These are phyloP conservation scores for Agrenia bidenticulata DNA, from an alignment of 2,888 invertebrate genomes.

Conservation along the genomic window DNA sequence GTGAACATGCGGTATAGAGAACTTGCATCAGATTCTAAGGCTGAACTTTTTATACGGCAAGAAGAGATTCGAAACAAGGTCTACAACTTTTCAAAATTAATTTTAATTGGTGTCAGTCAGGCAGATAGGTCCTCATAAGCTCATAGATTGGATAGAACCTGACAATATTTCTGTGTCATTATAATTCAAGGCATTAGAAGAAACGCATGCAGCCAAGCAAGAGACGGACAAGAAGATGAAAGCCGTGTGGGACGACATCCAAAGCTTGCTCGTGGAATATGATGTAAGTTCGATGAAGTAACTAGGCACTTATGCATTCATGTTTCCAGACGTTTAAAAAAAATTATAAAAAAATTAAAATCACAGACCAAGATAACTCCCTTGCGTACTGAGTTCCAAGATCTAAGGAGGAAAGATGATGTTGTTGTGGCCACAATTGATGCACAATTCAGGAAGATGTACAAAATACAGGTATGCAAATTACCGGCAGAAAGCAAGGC, in stretches of 20 bases:
- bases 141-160: too few species aligned
- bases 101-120: neutral
- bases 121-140: too few species aligned
- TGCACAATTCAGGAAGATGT: constrained; percentile 41
- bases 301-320: neutral
- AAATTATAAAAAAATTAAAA: too few species aligned
- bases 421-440: constrained; percentile 44
- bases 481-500: neutral
- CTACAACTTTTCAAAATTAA: constrained; percentile 13
- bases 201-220: constrained; percentile 38
- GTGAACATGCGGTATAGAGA: constrained; percentile 40
- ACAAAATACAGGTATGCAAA: constrained; percentile 34
- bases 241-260: constrained; percentile 42
- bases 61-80: constrained; percentile 50
- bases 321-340: too few species aligned
- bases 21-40: constrained; percentile 41
- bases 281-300: constrained; percentile 44
- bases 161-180: too few species aligned
- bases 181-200: constrained; percentile 41
- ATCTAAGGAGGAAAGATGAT: constrained; percentile 40
- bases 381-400: constrained; percentile 38
- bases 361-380: constrained; percentile 15
- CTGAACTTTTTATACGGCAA: constrained; percentile 43
- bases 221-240: constrained; percentile 39
- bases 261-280: constrained; percentile 43